These are phyloP conservation scores for Linyphia triangularis DNA, from an alignment of 2,888 invertebrate genomes.

Conservation along the genomic window DNA sequence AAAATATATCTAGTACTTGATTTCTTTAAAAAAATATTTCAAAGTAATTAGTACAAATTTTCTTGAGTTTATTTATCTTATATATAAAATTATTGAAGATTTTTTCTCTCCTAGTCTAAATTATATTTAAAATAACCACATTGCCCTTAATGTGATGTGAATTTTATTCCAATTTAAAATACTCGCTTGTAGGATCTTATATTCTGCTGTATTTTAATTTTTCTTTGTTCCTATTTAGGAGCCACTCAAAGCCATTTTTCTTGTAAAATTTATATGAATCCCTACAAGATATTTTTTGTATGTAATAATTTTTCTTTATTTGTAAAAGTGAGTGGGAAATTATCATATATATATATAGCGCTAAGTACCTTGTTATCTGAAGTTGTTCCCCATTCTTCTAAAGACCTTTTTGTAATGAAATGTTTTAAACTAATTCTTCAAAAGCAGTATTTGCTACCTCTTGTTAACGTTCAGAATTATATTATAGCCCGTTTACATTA, in stretches of 20 bases:
- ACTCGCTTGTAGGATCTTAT: background rate
- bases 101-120: constrained; percentile 48
- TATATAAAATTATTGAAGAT: constrained; percentile 25
- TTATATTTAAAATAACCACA: constrained; percentile 54
- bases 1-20: constrained; percentile 3
- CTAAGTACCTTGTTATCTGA: constrained; percentile 71
- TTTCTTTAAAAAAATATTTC: constrained; percentile 10
- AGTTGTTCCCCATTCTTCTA: constrained; percentile 38
- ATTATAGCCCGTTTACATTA: constrained; percentile 75
- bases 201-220: no score
- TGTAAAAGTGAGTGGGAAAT: constrained; percentile 45
- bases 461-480: constrained; percentile 74
- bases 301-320: constrained; percentile 68
- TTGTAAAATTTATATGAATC: constrained; percentile 10
- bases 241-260: background rate
- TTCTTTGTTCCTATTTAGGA: no score
- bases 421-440: constrained; percentile 74
- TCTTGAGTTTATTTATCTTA: constrained; percentile 34
- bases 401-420: constrained; percentile 73
- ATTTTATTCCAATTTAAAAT: constrained; percentile 30
- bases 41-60: constrained; percentile 31
- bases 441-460: constrained; percentile 75
- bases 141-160: constrained; percentile 61
- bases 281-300: constrained; percentile 31
- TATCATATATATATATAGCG: constrained; percentile 35